Conservation (phyloP, 2,888 invertebrate species). For the Sinohyriopsis cumingii region DNA sequence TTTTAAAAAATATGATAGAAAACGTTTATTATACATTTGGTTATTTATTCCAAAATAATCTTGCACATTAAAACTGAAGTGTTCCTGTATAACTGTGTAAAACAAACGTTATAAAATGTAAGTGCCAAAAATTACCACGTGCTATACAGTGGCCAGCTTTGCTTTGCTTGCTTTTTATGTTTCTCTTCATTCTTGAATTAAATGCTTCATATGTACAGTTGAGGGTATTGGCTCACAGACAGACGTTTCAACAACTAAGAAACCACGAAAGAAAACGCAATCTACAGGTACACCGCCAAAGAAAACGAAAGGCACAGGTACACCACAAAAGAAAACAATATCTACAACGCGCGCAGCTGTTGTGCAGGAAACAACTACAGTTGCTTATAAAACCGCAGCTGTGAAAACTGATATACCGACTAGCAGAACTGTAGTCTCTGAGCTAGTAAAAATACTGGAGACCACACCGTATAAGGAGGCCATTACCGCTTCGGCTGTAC, state of each 20-base stretch:
- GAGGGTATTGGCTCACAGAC: not conserved
- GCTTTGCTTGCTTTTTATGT: too few species aligned
- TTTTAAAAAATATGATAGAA: too few species aligned
- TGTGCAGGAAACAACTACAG: constrained; percentile 7
- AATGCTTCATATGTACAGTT: too few species aligned
- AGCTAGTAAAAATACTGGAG: too few species aligned
- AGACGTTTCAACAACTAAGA: not conserved
- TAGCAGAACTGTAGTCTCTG: not conserved
- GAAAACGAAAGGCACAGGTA: constrained; percentile 1
- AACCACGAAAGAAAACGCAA: not conserved
- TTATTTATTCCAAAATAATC: too few species aligned
- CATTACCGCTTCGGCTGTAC: not conserved
- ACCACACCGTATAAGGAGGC: not conserved
- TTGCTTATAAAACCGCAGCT: not conserved
- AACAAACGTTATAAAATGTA: too few species aligned
- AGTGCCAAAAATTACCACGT: too few species aligned
- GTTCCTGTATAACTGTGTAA: too few species aligned
- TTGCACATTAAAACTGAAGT: too few species aligned
- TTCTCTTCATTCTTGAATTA: too few species aligned
- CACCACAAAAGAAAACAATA: constrained; percentile 4
- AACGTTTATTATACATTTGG: too few species aligned
- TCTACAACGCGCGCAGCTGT: constrained; percentile 4
- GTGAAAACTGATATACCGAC: not conserved
- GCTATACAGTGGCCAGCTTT: too few species aligned
- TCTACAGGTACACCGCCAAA: constrained; percentile 1